These are phyloP conservation scores for Plectrocnemia conspersa DNA, from an alignment of 1,140 invertebrate genomes.

Conservation along the genomic window DNA sequence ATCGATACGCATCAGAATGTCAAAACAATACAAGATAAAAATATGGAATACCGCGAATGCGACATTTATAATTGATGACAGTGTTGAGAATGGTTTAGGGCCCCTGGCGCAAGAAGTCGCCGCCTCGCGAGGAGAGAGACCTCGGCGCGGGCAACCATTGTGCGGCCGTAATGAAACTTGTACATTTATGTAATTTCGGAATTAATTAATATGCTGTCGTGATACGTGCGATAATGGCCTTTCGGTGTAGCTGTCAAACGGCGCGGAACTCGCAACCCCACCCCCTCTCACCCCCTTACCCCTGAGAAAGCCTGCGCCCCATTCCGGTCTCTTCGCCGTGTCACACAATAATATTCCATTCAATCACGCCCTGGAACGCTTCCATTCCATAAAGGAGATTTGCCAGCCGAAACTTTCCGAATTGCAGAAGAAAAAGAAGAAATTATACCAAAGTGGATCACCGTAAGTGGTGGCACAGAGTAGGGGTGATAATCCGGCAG, in stretches of 20 bases:
- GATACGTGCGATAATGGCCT: conserved; percentile 35
- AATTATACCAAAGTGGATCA: conserved; percentile 2
- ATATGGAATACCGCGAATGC: too few relatives aligned
- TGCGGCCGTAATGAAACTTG: conserved; percentile 35
- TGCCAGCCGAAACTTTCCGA: conserved; percentile 8
- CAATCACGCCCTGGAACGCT: conserved; percentile 19
- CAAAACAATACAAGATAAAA: too few relatives aligned
- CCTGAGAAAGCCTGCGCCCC: neutral
- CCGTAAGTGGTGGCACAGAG: too few relatives aligned
- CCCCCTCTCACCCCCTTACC: neutral
- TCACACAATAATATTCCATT: conserved; percentile 21
- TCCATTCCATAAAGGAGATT: conserved; percentile 20
- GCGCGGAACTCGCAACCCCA: conserved; percentile 9
- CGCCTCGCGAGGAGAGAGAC: neutral
- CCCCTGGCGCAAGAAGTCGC: too few relatives aligned
- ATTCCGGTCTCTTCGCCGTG: neutral
- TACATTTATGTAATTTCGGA: conserved; percentile 37
- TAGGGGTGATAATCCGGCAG: too few relatives aligned
- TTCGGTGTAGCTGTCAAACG: conserved; percentile 35
- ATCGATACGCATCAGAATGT: too few relatives aligned
- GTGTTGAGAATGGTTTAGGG: too few relatives aligned
- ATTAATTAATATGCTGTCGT: conserved; percentile 37
- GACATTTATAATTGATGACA: too few relatives aligned
- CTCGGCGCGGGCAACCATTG: conserved; percentile 27
- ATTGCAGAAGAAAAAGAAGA: too few relatives aligned